These are phyloP conservation scores for Magallana ariakensis DNA, from an alignment of 1,140 invertebrate genomes.

Conservation along the genomic window DNA sequence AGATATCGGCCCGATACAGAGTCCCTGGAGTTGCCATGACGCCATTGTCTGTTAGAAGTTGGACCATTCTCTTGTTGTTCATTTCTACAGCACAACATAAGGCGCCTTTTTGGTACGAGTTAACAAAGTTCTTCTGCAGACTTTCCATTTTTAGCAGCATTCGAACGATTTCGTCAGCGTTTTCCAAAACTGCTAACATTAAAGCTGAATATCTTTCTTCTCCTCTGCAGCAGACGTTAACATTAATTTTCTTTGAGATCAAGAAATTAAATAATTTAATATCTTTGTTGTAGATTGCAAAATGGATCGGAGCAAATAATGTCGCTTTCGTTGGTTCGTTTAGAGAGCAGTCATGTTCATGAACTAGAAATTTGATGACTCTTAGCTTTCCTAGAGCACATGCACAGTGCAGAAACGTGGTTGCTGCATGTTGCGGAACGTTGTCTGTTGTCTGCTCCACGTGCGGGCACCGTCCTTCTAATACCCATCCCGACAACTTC, in stretches of 20 bases:
- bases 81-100: slow-evolving; percentile 36
- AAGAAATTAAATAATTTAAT: slow-evolving; percentile 25
- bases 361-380: slow-evolving; percentile 21
- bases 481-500: slow-evolving; percentile 9
- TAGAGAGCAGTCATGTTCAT: slow-evolving; percentile 31
- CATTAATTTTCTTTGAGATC: slow-evolving; percentile 9
- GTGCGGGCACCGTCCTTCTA: slow-evolving; percentile 18
- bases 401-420: background rate
- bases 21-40: slow-evolving; percentile 38
- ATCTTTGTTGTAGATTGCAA: slow-evolving; percentile 37
- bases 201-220: slow-evolving; percentile 23
- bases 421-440: background rate
- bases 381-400: slow-evolving; percentile 36
- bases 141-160: slow-evolving; percentile 6
- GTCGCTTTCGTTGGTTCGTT: background rate
- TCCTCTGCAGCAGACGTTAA: slow-evolving; percentile 39
- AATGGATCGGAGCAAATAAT: slow-evolving; percentile 23
- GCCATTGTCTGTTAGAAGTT: slow-evolving; percentile 5
- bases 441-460: background rate
- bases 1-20: slow-evolving; percentile 8
- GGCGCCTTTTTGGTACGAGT: slow-evolving; percentile 24
- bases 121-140: slow-evolving; percentile 34
- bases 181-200: slow-evolving; percentile 24
- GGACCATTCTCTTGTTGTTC: slow-evolving; percentile 16
- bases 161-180: background rate